Base-by-base conservation (phyloP, 2,113 vertebrate genomes). In the Hippoglossus stenolepis region DNA sequence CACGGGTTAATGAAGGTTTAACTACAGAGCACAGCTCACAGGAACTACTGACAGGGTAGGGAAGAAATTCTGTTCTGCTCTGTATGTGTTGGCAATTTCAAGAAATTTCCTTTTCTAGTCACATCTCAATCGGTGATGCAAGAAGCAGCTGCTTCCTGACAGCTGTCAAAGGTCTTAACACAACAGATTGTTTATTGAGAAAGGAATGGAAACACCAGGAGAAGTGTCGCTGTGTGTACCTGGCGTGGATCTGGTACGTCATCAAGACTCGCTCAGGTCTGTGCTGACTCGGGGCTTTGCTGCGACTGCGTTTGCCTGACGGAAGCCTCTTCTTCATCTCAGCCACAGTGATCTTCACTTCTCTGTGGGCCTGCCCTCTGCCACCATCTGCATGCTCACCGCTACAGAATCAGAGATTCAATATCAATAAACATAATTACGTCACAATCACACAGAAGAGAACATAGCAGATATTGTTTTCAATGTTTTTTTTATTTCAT, bases 301-400 rank as follows among this genome's bases (percentile, higher is more conserved):
- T 94, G 79, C 87, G 93, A 61, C 65, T 93, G 35, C 83, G 90
- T 75, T 94, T 95, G 75, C 96, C 95, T 0, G 90, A 92, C 0
- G 96, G 96, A 7, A 97, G 90, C 68, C 92, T 94, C 82, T 91
- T 97, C 83, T 97, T 97, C 94, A 97, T 96, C 92, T 98, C 96
- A 72, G 95, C 94, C 76, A 97, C 95, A 61, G 95, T 93, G 74
- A 35, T 85, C 85, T 88, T 91, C 83, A 96, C 47, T 43, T 97
- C 94, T 86, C 87, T 92, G 73, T 95, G 95, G 24, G 90, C 75
- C 58, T 93, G 94, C 0, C 87, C 91, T 68, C 82, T 86, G 23
- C 90, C 92, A 2, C 80, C 60, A 8, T 75, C 80, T n/a, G 71
- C 58, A 66, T 84, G 84, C 45, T 93, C 89, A 21, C 92, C 94